Evolutionary conservation across 2,888 invertebrate species (phyloP), one percentile per base, ranked within the genome.

Genomic region (Melikaiella ostensackeni): DNA sequence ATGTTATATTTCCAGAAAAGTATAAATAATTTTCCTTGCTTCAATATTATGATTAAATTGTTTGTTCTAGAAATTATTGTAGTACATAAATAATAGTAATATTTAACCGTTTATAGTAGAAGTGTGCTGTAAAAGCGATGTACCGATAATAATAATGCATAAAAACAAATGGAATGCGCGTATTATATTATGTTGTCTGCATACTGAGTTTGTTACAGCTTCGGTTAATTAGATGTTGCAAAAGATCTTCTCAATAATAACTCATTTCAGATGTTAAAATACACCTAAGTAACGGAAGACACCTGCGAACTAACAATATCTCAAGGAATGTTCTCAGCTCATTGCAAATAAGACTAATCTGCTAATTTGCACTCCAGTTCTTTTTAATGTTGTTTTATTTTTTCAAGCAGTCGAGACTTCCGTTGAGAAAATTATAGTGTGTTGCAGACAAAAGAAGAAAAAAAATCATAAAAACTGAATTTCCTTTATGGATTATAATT

Each of bases 161-260:
- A 66, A 27, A 46, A 66, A 46, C 27, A 46, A 66, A 66, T 66
- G 27, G 46, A 66, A 46, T 24, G 8, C 42, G 46, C 16, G 27
- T n/a, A 27, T 66, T 66, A 46, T 66, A 50, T 50, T 50, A 50
- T 42, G 64, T 64, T 66, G 46, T 66, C 66, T 27, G 66, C 19
- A 27, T 66, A 27, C 24, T 66, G 38, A 66, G 42, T 27, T 66
- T 46, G 27, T 66, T 46, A 46, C 42, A 46, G 8, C 27, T 42
- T 8, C 42, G 27, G 66, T 46, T 66, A 66, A 46, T 66, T 66
- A 66, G 19, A 24, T 3, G 27, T 27, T 24, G 42, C 46, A 46
- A 46, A 38, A 64, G 64, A 64, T 24, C 66, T 24, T 66, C 66
- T 46, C 42, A 19, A 66, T n/a, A 63, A 46, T 46, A 66, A 66